Evolutionary conservation across 2,797 vertebrate genomes (phyloP), one percentile per base, ranked within the genome.

Genomic region (Macroramphosus scolopax): DNA sequence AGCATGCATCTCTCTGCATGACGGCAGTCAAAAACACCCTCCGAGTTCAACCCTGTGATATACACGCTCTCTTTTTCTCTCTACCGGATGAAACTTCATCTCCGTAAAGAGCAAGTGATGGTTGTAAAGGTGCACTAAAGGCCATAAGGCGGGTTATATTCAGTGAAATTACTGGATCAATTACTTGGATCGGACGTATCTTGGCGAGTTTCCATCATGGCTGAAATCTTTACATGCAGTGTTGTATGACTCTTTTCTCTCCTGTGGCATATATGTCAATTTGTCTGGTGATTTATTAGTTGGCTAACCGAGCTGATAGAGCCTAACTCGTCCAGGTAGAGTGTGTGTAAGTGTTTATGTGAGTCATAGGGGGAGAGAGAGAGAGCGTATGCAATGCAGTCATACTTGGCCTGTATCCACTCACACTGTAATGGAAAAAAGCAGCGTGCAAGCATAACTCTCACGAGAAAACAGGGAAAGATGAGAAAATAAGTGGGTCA

Each of bases 401-500:
- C 78, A 77, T 86, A 83, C 72, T 88, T 88, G 86, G 86, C 86
- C 56, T 67, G 70, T 75, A 62, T 89, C 87, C 83, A 88, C 82
- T 86, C 77, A 51, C 48, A 51, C 48, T 75, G 80, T 88, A 89
- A 89, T 89, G 81, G 85, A 75, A 68, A 86, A n/a, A 88, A 83
- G 79, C 83, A 80, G 72, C 55, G 72, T 78, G 82, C 83, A 86
- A 82, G 77, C 78, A 79, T 84, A 88, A 85, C 73, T 85, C 89
- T 88, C 88, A 66, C 60, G 87, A 89, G 90, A 83, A 83, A 86
- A 87, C 76, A 74, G 71, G 78, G 88, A 89, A 91, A 89, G 87
- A 91, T 88, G 89, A 91, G 89, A 89, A 89, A 89, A 91, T 91
- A 91, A 91, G 90, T 92, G 90, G 89, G 89, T 90, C 89, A 90